These are phyloP conservation scores for Zootermopsis nevadensis DNA, from an alignment of 2,888 invertebrate genomes.

Conservation along the genomic window DNA sequence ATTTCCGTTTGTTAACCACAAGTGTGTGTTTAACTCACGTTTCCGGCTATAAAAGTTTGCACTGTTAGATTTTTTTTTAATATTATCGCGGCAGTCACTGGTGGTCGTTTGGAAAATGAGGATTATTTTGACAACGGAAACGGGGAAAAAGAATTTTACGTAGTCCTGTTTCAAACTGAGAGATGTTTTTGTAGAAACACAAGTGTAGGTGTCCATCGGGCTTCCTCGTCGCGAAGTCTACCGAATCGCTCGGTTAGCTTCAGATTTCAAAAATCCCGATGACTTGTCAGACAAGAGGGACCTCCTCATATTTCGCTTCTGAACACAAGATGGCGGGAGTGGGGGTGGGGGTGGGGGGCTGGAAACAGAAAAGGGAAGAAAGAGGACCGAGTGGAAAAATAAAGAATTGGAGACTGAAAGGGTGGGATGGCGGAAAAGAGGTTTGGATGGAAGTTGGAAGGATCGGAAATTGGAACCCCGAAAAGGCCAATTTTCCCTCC, in stretches of 20 bases:
- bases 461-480: slow-evolving; percentile 49
- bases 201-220: neutral
- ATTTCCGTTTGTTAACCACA: too few species aligned
- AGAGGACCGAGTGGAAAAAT: neutral
- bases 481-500: slow-evolving; percentile 51
- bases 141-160: too few species aligned
- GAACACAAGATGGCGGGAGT: neutral
- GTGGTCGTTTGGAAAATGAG: too few species aligned
- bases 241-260: neutral
- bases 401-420: slow-evolving; percentile 7
- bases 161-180: too few species aligned
- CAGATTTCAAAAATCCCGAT: neutral
- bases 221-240: neutral
- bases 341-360: neutral
- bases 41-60: too few species aligned
- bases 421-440: slow-evolving; percentile 4
- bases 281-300: neutral
- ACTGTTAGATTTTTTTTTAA: too few species aligned
- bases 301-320: neutral
- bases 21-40: too few species aligned
- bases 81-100: too few species aligned
- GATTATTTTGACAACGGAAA: too few species aligned
- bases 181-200: too few species aligned
- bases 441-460: slow-evolving; percentile 27
- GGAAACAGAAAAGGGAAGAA: neutral